Conservation (phyloP, 2,797 vertebrate genomes). For the Hirundo rustica region DNA sequence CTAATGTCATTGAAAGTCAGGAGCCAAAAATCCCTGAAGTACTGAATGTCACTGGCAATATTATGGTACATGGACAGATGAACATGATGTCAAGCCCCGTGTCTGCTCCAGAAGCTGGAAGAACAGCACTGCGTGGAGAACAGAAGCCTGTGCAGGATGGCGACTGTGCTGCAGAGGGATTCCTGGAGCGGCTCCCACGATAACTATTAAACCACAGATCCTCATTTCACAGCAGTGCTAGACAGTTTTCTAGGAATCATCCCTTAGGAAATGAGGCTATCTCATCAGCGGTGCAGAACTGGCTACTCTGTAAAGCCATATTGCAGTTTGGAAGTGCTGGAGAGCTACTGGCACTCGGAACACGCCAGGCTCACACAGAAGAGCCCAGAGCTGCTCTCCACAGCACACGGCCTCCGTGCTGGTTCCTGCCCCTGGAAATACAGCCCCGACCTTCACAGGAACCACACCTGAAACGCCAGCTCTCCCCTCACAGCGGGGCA, state of each 20-base stretch:
- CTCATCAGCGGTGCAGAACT: neutral
- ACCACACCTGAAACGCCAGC: rapidly evolving
- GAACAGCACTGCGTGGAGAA: neutral
- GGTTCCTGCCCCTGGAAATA: neutral
- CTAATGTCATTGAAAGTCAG: slow-evolving; percentile 46
- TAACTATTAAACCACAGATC: neutral
- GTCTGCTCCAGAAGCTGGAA: neutral
- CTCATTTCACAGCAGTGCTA: neutral
- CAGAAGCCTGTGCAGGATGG: neutral
- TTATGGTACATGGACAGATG: neutral
- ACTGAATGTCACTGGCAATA: slow-evolving; percentile 1
- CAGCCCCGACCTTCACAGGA: neutral
- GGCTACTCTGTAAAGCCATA: neutral
- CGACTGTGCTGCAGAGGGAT: neutral
- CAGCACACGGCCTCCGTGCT: rapidly evolving
- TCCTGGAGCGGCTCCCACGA: slow-evolving; percentile 4
- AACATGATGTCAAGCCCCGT: neutral
- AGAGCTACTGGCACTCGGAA: neutral
- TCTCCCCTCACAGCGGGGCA: rapidly evolving
- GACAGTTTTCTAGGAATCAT: slow-evolving; percentile 6
- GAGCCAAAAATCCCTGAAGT: slow-evolving; percentile 4
- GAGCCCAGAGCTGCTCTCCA: rapidly evolving
- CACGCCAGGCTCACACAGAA: rapidly evolving
- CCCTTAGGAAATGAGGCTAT: neutral
- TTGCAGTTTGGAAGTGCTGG: rapidly evolving